Evolutionary conservation across 2,797 vertebrate species (phyloP).

Genomic region (Holocentrus rufus): DNA sequence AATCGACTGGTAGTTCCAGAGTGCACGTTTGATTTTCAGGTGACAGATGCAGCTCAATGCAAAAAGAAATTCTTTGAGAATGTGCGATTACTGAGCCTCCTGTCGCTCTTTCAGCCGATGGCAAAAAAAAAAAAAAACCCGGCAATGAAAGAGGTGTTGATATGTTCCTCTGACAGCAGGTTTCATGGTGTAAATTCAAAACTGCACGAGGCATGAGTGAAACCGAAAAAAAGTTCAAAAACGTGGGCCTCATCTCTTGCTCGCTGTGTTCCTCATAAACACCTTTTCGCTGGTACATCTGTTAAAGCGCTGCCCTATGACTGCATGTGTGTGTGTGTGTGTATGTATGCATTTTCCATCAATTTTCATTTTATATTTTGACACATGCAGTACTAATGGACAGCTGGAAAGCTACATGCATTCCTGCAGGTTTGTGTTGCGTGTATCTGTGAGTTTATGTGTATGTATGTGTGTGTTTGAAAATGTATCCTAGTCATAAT

Average conservation of each 20-base stretch:
- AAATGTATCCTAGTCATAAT: background rate
- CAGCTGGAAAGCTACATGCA: background rate
- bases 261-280: background rate
- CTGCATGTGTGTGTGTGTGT: conserved; percentile 13
- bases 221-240: conserved; percentile 1
- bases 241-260: conserved; percentile 1
- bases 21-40: conserved; percentile 14
- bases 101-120: background rate
- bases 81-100: background rate
- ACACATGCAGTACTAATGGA: background rate
- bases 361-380: background rate
- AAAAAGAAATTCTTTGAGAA: background rate
- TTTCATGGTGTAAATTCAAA: conserved; percentile 22
- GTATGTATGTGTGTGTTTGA: conserved; percentile 4
- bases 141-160: background rate
- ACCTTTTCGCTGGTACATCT: background rate
- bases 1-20: conserved; percentile 1
- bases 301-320: background rate
- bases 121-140: background rate
- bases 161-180: background rate
- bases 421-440: background rate
- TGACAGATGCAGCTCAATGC: conserved; percentile 13
- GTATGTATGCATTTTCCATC: background rate
- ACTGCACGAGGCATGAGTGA: conserved; percentile 5
- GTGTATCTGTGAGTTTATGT: background rate